Evolutionary conservation across 2,797 vertebrate species (phyloP), one percentile per base, ranked within the genome.

Genomic region (Peromyscus eremicus): DNA sequence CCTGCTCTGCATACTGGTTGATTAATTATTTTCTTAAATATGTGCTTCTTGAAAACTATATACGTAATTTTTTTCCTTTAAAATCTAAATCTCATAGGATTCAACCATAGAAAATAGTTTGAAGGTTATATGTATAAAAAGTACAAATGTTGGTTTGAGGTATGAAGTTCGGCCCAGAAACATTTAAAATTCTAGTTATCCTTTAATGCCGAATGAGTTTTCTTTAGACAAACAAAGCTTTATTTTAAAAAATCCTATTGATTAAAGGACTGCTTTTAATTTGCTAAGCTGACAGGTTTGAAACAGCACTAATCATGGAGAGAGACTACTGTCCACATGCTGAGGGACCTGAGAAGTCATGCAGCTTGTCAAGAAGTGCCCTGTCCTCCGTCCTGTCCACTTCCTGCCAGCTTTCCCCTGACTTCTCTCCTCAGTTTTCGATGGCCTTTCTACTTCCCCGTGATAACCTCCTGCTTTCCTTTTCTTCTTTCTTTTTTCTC

Each of bases 21-120:
- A 82, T 34, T 70, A 94, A 19, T 96, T 97, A 89, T 64, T 89
- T 91, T 94, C 81, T 60, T 57, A 94, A 81, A 17, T 68, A 6
- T 83, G 32, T 75, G 40, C 34, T 70, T 96, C 77, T 96, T 66
- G 90, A 66, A 92, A 94, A 85, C 64, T 40, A n/a, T 25, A 77
- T 32, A 23, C 29, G n/a, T 5, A 76, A 77, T 57, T 89, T 49
- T 14, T 32, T 57, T 55, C 52, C 25, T 27, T 87, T 71, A 60
- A 82, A 27, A 87, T 91, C 52, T 21, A 23, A 79, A 14, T 29
- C 34, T 34, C 64, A 43, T 73, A 83, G 71, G 11, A 94, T 49
- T 23, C 21, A 96, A 6, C 13, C 37, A 23, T 73, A 81, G 43
- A 49, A 81, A 70, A 29, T 82, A 32, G n/a, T 92, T 89, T 92